These are phyloP conservation scores for Mormyrus lacerda DNA, from an alignment of 2,113 vertebrate species.

Conservation along the genomic window DNA sequence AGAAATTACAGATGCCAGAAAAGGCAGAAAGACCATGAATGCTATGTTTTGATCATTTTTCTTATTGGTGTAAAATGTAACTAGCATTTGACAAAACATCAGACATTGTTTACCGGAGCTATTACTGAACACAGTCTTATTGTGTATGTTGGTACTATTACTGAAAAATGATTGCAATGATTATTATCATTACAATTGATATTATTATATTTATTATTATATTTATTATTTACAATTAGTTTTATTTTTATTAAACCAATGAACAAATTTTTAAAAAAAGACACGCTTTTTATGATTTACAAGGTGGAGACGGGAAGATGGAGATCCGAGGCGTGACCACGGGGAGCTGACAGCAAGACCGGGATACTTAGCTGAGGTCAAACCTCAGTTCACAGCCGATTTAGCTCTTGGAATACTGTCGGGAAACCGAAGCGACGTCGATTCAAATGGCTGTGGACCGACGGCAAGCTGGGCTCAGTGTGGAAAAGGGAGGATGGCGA, in stretches of 20 bases:
- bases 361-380: neutral
- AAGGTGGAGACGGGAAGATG: neutral
- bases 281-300: neutral
- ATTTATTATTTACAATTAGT: no score
- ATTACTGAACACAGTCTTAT: neutral
- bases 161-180: neutral
- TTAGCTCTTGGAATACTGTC: neutral
- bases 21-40: neutral
- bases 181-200: no score
- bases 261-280: neutral
- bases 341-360: neutral
- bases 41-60: neutral
- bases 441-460: neutral
- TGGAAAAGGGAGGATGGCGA: neutral
- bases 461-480: neutral
- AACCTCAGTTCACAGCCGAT: neutral
- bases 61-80: neutral
- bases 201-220: no score
- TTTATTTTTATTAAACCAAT: neutral
- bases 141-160: neutral
- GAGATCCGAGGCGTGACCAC: neutral
- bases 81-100: neutral
- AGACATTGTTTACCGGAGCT: neutral
- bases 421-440: constrained; percentile 3
- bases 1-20: neutral